Evolutionary conservation across 23 tunicate species (phyloP), one percentile per base, ranked within the genome.

Genomic region (Halocynthia roretzi): DNA sequence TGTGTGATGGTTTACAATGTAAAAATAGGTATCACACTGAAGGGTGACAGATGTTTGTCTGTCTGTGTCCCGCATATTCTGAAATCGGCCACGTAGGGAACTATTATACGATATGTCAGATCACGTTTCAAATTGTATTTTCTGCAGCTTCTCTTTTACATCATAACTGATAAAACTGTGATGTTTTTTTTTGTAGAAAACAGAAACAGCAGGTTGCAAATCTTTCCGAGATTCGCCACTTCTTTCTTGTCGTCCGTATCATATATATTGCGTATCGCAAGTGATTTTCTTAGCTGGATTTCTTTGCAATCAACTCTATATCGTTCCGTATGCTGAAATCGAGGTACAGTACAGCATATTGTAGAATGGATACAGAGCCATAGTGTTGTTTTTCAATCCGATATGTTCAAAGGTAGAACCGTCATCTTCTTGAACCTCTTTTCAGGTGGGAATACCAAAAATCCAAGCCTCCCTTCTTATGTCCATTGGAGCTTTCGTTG

Each of bases 211-310:
- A 52, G 5, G 76, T 52, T 50, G 56, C 8, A 8, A 52, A 10
- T 20, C 10, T 8, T 52, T 51, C 56, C 7, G 12, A 63, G 54
- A 12, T 69, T 31, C 52, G 15, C 48, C 77, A 9, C 88, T 89
- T 40, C 19, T 80, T 6, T 75, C 40, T 69, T 76, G 76, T 58
- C 72, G 63, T 10, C 72, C 96, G 6, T 89, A 10, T 70, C 10
- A 83, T 20, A 83, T 89, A 12, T 89, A 83, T 49, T 89, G 96
- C 70, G 7, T 80, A n/a, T 83, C 88, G 6, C 96, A 89, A 62
- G 76, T 84, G 5, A 80, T 89, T 8, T 89, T 89, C 62, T 75
- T 89, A 8, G 85, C 88, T 12, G 96, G 96, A n/a, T 89, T 80
- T 80, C 61, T 89, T 53, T 71, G 75, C 9, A 62, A 71, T 44